Percentiles rank a stretch among this genome's conserved stretches.
Conservation (phyloP, 1,140 invertebrate genomes). For the Bombus cullumanus region DNA sequence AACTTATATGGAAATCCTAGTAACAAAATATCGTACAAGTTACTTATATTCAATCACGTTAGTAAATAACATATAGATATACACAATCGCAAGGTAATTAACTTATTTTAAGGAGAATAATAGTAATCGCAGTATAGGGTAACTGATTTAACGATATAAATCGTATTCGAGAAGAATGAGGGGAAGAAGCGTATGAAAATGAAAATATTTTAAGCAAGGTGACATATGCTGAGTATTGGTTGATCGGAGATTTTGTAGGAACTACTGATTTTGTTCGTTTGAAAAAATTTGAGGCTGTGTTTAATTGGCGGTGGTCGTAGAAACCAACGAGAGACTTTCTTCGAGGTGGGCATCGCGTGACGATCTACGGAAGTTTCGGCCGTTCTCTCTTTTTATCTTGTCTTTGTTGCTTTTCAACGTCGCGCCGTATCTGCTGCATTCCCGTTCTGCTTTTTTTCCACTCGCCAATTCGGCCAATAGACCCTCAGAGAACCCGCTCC, state of each 20-base stretch:
- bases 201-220: background rate
- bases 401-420: constrained; percentile 32
- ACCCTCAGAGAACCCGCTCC: constrained; percentile 59
- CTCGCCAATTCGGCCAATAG: constrained; percentile 67
- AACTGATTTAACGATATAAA: background rate
- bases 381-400: background rate
- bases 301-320: constrained; percentile 54
- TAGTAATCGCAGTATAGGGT: background rate
- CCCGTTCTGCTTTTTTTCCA: constrained; percentile 34
- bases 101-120: background rate
- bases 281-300: constrained; percentile 25
- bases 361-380: constrained; percentile 30
- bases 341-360: constrained; percentile 53
- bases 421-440: constrained; percentile 41
- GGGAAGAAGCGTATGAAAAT: background rate
- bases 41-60: background rate
- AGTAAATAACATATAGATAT: background rate
- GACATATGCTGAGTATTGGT: background rate
- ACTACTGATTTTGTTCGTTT: background rate
- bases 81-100: background rate
- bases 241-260: background rate
- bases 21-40: background rate
- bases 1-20: background rate
- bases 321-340: constrained; percentile 60
- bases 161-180: background rate